phyloP scores from a whole-genome alignment of 1,140 invertebrate species.

The Eurosta solidaginis region DNA sequence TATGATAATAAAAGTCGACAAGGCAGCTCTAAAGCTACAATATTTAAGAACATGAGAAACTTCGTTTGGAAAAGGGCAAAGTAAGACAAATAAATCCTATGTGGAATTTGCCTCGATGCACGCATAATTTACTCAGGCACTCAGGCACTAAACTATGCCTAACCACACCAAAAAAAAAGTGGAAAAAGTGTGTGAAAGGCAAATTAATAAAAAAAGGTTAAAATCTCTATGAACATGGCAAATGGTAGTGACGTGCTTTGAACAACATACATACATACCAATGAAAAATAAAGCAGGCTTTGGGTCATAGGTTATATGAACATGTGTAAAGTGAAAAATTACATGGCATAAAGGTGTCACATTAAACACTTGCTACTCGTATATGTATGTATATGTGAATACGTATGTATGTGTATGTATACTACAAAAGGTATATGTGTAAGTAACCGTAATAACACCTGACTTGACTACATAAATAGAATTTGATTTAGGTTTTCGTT shows the following conservation, averaged over 20 bases:
- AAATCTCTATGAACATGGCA: not conserved
- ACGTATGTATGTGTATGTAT: not conserved
- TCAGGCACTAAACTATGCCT: conserved; percentile 14
- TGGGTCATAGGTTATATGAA: not conserved
- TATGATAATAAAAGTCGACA: not conserved
- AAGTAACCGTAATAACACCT: no score
- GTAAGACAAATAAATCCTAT: not conserved
- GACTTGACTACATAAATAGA: no score
- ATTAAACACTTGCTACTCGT: not conserved
- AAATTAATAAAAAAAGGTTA: conserved; percentile 19
- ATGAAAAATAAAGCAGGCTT: not conserved
- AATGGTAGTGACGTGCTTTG: not conserved
- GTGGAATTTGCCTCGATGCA: no score
- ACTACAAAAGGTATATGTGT: no score
- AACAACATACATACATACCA: not conserved
- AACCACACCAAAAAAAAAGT: not conserved
- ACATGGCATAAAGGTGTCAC: conserved; percentile 9
- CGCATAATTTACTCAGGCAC: conserved; percentile 14
- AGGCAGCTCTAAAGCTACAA: not conserved
- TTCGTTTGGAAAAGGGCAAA: conserved; percentile 24
- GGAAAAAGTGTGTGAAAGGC: not conserved
- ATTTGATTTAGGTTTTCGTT: no score
- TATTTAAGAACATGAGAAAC: not conserved
- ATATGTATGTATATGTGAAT: not conserved
- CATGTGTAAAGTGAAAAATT: conserved; percentile 18